A percentile compares a stretch with the other conserved stretches of the same genome.
Conservation (phyloP, 2,797 vertebrate genomes). For the Catamblyrhynchus diadema region DNA sequence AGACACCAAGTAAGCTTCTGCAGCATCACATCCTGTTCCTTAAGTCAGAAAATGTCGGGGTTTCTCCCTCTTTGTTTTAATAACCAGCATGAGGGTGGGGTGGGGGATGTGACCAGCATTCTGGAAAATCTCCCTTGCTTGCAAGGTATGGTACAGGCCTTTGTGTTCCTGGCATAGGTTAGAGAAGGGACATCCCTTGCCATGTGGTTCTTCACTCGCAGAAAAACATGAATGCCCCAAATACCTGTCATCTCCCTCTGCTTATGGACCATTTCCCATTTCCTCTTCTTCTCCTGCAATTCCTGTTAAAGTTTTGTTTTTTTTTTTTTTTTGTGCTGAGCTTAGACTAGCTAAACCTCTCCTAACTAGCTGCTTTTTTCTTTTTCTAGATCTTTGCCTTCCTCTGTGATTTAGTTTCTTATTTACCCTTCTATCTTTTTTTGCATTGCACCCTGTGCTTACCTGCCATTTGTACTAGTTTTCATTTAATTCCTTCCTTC, state of each 20-base stretch:
- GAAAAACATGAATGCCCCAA: background rate
- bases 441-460: background rate
- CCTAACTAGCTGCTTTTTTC: background rate
- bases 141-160: background rate
- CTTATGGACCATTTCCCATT: background rate
- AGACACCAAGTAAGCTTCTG: background rate
- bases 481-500: background rate
- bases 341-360: background rate
- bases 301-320: background rate
- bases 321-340: background rate
- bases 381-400: background rate
- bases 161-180: background rate
- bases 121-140: fast-evolving
- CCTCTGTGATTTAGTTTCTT: background rate
- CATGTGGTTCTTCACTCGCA: background rate
- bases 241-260: background rate
- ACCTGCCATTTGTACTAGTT: background rate
- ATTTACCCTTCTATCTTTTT: background rate
- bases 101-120: background rate
- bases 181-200: background rate
- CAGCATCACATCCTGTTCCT: background rate
- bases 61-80: background rate
- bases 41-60: background rate
- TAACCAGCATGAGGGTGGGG: fast-evolving
- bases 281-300: background rate